A percentile compares a stretch with the other conserved stretches of the same genome.
Evolutionary conservation across 2,113 vertebrate genomes (phyloP).

Genomic region (Pelecanus crispus): DNA sequence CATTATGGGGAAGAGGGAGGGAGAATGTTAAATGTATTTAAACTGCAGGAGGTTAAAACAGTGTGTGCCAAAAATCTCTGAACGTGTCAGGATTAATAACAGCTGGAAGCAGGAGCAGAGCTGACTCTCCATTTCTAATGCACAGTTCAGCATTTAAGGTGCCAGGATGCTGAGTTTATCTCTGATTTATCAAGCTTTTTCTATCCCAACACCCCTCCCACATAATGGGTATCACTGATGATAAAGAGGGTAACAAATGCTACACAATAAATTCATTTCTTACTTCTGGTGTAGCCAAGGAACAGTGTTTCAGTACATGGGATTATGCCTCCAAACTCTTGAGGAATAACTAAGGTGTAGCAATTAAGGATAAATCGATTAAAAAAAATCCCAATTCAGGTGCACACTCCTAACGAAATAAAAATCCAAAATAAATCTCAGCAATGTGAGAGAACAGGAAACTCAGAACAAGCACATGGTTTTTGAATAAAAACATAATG

Average conservation of each 20-base stretch:
- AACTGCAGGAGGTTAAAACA: conserved; percentile 7
- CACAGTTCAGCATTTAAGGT: neutral
- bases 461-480: neutral
- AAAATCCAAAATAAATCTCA: neutral
- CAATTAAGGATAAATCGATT: neutral
- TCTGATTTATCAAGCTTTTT: neutral
- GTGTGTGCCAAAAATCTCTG: neutral
- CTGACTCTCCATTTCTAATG: neutral
- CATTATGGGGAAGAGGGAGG: neutral
- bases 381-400: neutral
- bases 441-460: neutral
- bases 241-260: neutral
- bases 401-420: neutral
- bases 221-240: neutral
- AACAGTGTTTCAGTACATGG: neutral
- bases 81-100: conserved; percentile 46
- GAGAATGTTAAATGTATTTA: neutral
- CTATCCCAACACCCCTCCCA: neutral
- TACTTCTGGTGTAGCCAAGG: neutral
- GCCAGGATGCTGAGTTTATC: neutral
- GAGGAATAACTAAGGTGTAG: neutral
- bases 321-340: neutral
- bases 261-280: neutral
- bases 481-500: neutral
- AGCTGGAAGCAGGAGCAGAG: neutral